Percentiles rank a stretch among this genome's conserved stretches.
Conservation (phyloP, 2,797 vertebrate species). For the Girardinus metallicus region DNA sequence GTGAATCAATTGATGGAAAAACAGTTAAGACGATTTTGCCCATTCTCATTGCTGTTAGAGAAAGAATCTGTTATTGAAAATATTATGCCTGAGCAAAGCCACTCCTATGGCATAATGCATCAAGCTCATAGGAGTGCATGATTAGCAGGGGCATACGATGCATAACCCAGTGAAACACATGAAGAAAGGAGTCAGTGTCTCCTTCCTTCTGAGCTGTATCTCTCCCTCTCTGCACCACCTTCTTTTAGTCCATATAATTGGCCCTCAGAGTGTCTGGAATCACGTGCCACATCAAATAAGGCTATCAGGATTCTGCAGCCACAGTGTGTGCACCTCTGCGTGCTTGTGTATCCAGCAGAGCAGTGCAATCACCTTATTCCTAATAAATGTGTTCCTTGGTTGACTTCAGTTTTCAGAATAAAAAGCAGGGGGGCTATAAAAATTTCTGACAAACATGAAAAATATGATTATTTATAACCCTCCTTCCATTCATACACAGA, state of each 20-base stretch:
- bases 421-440: constrained; percentile 23
- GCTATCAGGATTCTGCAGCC: constrained; percentile 50
- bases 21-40: neutral
- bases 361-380: constrained; percentile 11
- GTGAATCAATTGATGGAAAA: neutral
- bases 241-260: constrained; percentile 56
- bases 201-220: constrained; percentile 34
- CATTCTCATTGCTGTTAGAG: neutral
- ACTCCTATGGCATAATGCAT: constrained; percentile 31
- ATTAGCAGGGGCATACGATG: neutral
- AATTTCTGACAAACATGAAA: constrained; percentile 25
- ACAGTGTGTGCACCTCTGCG: constrained; percentile 10
- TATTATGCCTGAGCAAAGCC: constrained; percentile 29
- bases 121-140: constrained; percentile 8
- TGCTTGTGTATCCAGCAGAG: constrained; percentile 23
- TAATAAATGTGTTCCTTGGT: constrained; percentile 36
- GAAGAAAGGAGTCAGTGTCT: constrained; percentile 14
- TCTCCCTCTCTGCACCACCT: constrained; percentile 16
- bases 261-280: constrained; percentile 59
- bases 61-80: constrained; percentile 24
- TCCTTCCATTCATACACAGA: constrained; percentile 60
- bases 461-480: constrained; percentile 32
- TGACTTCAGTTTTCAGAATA: constrained; percentile 29
- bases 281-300: constrained; percentile 68
- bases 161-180: constrained; percentile 21